Conservation (phyloP, 2,797 vertebrate species). For the Carapus acus region DNA sequence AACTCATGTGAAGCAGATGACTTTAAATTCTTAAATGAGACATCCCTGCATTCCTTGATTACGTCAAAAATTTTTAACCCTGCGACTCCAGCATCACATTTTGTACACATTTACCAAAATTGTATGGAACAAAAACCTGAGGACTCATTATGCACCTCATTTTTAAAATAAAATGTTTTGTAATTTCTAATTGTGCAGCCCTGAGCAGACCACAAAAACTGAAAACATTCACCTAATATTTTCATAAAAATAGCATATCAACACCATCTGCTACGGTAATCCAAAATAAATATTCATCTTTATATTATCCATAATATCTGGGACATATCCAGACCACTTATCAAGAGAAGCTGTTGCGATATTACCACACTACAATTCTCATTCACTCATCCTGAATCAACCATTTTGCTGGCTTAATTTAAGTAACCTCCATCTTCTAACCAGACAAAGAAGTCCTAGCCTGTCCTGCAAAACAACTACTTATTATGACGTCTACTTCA, state of each 20-base stretch:
- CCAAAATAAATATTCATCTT: conserved; percentile 22
- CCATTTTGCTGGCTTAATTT: neutral
- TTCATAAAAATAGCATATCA: neutral
- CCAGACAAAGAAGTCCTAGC: neutral
- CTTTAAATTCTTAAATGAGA: no score
- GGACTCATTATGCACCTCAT: neutral
- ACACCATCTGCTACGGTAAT: conserved; percentile 3
- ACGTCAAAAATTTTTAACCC: no score
- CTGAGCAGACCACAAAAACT: conserved; percentile 1
- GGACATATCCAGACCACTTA: conserved; percentile 49
- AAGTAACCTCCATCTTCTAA: neutral
- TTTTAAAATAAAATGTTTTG: neutral
- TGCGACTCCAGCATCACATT: neutral
- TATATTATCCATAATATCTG: conserved; percentile 7
- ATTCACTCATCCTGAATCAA: neutral
- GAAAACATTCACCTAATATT: conserved; percentile 3
- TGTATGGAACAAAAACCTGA: conserved; percentile 12
- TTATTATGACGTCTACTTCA: no score
- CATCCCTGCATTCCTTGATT: no score
- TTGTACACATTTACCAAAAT: conserved; percentile 11
- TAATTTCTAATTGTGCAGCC: neutral
- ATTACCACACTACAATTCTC: neutral
- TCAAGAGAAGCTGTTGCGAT: conserved; percentile 4
- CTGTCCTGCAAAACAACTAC: no score
- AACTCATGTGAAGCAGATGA: no score